Evolutionary conservation across 2,113 vertebrate species (phyloP).

Genomic region (Anhinga rufa): DNA sequence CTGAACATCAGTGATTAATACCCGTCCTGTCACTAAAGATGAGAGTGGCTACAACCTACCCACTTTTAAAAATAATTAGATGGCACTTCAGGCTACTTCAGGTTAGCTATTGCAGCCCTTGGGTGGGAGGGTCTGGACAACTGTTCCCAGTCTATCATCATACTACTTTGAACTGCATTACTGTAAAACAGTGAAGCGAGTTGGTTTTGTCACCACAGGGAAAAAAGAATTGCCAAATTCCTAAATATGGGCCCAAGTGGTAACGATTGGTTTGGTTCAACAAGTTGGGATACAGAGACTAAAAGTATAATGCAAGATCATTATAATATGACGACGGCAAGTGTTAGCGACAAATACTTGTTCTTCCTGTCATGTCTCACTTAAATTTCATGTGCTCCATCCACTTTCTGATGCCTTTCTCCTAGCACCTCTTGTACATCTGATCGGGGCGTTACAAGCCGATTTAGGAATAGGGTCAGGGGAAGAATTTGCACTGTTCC

Average conservation of each 20-base stretch:
- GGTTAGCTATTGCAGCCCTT: not conserved
- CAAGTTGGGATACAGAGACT: no score
- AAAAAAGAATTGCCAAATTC: no score
- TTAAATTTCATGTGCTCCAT: not conserved
- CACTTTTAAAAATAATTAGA: not conserved
- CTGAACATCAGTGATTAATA: not conserved
- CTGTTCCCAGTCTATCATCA: no score
- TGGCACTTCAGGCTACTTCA: not conserved
- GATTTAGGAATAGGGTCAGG: not conserved
- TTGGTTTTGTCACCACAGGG: no score
- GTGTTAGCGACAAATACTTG: no score
- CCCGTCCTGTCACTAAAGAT: not conserved
- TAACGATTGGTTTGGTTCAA: no score
- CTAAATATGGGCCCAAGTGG: no score
- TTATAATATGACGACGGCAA: no score
- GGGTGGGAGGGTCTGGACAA: not conserved
- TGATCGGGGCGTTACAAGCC: not conserved
- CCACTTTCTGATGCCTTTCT: not conserved
- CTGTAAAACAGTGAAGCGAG: no score
- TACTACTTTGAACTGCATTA: no score
- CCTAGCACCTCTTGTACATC: not conserved
- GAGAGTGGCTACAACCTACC: not conserved
- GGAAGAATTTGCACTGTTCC: not conserved
- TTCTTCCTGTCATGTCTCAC: no score
- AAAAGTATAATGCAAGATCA: no score